These are phyloP conservation scores for Cossypha heuglini DNA, from an alignment of 2,797 vertebrate genomes.

Conservation along the genomic window DNA sequence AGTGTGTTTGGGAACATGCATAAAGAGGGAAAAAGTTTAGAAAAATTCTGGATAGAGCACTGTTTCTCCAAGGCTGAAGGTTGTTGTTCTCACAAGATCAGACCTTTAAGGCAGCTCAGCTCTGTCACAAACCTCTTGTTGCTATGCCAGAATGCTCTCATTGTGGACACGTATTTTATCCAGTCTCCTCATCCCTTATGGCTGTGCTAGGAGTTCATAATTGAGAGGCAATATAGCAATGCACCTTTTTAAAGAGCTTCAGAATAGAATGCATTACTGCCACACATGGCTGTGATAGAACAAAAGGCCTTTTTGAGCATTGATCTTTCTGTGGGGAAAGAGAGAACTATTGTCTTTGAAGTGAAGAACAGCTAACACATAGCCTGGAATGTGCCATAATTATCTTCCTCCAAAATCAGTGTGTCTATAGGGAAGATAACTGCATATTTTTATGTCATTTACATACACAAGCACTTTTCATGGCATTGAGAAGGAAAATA, in stretches of 20 bases:
- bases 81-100: background rate
- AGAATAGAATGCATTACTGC: background rate
- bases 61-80: background rate
- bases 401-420: background rate
- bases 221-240: background rate
- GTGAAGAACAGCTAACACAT: background rate
- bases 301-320: background rate
- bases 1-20: background rate
- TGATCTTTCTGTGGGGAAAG: background rate
- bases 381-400: background rate
- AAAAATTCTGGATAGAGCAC: background rate
- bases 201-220: background rate
- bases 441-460: background rate
- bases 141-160: background rate
- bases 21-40: background rate
- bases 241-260: background rate
- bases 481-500: background rate
- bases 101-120: background rate
- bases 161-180: background rate
- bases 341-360: background rate
- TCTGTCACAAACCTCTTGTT: conserved; percentile 8
- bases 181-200: background rate
- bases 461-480: background rate
- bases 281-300: background rate
- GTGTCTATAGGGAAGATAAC: background rate